A percentile compares a stretch with the other conserved stretches of the same genome.
Evolutionary conservation across 2,797 vertebrate species (phyloP).

Genomic region (Thamnophis elegans): DNA sequence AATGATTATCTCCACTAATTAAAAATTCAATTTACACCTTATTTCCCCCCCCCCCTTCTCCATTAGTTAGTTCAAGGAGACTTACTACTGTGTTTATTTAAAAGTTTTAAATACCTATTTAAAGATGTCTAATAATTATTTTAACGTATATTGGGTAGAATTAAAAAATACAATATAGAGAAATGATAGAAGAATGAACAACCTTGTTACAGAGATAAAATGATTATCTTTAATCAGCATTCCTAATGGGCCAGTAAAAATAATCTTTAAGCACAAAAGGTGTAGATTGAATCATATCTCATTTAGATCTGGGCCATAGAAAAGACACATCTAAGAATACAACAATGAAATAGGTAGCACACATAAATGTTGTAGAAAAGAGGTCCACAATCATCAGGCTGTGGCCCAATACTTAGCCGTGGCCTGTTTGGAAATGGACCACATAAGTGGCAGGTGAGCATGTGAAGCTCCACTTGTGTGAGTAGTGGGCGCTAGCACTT

Average conservation of each 20-base stretch:
- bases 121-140: neutral
- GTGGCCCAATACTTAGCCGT: neutral
- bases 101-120: neutral
- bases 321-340: neutral
- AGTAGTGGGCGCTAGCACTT: neutral
- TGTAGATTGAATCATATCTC: neutral
- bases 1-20: neutral
- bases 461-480: neutral
- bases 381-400: neutral
- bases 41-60: neutral
- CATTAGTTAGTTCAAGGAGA: neutral
- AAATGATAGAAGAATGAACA: neutral
- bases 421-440: neutral
- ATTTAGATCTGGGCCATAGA: neutral
- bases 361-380: neutral
- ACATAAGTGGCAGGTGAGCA: neutral
- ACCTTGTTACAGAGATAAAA: neutral
- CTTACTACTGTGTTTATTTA: neutral
- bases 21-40: neutral
- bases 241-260: neutral
- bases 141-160: neutral
- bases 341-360: neutral
- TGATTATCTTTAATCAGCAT: neutral
- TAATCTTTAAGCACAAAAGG: neutral
- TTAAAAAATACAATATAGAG: neutral